These are phyloP conservation scores for Xiphophorus couchianus DNA, from an alignment of 2,113 vertebrate genomes.

Conservation along the genomic window DNA sequence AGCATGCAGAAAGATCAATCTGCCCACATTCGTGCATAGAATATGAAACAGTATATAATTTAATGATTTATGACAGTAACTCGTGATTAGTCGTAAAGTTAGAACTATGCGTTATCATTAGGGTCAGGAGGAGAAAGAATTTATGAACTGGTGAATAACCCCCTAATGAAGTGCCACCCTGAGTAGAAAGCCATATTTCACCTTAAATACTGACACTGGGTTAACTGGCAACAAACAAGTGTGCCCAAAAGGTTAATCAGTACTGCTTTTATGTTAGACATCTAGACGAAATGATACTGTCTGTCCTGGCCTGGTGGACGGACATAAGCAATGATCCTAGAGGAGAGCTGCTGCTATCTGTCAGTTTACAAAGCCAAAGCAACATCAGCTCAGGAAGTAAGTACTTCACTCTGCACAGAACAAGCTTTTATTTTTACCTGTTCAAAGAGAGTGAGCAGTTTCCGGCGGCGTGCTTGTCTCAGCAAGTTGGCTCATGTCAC, in stretches of 20 bases:
- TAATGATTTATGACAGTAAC: background rate
- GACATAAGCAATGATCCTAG: background rate
- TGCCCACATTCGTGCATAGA: no score
- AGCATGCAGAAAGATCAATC: no score
- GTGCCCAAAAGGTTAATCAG: background rate
- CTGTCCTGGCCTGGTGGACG: background rate
- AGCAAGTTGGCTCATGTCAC: background rate
- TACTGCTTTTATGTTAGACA: background rate
- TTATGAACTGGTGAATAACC: no score
- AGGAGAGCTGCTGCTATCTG: background rate
- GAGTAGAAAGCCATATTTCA: background rate
- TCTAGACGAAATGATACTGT: background rate
- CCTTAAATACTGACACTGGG: background rate
- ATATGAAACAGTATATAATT: background rate
- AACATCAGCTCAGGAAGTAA: background rate
- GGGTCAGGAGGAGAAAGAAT: no score
- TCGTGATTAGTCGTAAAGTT: background rate
- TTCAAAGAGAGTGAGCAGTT: background rate
- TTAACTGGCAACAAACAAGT: background rate
- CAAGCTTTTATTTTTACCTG: background rate
- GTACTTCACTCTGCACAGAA: background rate
- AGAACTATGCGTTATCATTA: no score
- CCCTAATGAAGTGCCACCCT: background rate
- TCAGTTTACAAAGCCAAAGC: background rate
- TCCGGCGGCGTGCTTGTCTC: background rate